Evolutionary conservation across 2,797 vertebrate genomes (phyloP).

Genomic region (Gila robusta): DNA sequence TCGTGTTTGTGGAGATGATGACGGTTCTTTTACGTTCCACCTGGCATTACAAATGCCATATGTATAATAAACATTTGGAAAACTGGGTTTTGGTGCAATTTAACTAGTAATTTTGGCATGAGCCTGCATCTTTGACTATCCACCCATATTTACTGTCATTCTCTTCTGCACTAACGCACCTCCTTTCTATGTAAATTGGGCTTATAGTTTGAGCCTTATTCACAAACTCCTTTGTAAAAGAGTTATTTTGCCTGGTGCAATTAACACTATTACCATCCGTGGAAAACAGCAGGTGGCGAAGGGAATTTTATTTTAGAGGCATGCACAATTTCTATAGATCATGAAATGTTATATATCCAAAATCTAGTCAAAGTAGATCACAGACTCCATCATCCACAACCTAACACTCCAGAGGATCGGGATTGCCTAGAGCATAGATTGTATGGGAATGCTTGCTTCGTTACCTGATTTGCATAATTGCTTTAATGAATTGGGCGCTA

Average conservation of each 20-base stretch:
- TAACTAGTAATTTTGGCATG: neutral
- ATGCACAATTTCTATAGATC: neutral
- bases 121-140: neutral
- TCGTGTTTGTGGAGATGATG: neutral
- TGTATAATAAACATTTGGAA: conserved; percentile 19
- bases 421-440: neutral
- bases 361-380: conserved; percentile 15
- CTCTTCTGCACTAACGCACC: neutral
- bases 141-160: neutral
- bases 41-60: neutral
- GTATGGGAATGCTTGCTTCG: neutral
- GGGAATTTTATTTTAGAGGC: neutral
- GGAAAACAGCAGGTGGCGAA: neutral
- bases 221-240: neutral
- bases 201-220: conserved; percentile 11
- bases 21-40: neutral
- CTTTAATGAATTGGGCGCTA: neutral
- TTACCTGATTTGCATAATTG: conserved; percentile 15
- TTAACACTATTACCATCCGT: neutral
- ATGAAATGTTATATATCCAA: neutral
- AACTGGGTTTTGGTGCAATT: neutral
- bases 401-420: neutral
- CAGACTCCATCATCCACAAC: neutral
- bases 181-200: conserved; percentile 8
- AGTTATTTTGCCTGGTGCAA: neutral